A percentile compares a stretch with the other conserved stretches of the same genome.
Conservation (phyloP, 1,140 invertebrate genomes). For the Hylaeus volcanicus region DNA sequence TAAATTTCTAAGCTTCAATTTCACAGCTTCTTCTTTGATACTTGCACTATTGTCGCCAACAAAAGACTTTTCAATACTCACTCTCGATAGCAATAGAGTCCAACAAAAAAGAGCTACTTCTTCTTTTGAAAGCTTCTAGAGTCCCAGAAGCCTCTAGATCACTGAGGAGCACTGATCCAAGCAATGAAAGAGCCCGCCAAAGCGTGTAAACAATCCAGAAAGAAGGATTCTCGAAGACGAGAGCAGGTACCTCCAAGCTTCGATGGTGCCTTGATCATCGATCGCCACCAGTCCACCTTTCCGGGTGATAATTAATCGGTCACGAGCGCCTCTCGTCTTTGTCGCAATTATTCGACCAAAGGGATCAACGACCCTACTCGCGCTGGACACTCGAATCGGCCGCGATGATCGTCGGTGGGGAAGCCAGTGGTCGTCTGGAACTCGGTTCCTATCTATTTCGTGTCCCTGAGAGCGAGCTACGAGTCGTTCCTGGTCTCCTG, state of each 20-base stretch:
- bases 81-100: no score
- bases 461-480: not conserved
- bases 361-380: conserved; percentile 20
- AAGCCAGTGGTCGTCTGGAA: not conserved
- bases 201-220: not conserved
- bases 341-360: not conserved
- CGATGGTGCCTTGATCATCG: conserved; percentile 49
- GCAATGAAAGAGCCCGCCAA: no score
- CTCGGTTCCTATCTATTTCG: not conserved
- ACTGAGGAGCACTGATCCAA: no score
- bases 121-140: no score
- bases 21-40: no score
- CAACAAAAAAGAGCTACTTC: no score
- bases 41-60: no score
- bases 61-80: no score
- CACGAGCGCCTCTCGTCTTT: conserved; percentile 9
- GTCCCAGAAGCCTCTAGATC: no score
- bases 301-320: conserved; percentile 56
- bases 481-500: conserved; percentile 59
- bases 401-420: not conserved
- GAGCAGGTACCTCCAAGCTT: conserved; percentile 25
- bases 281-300: conserved; percentile 64
- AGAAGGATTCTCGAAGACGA: conserved; percentile 3
- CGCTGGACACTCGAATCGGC: not conserved
- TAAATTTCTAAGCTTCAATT: no score